Evolutionary conservation across 2,888 invertebrate genomes (phyloP).

Genomic region (Linhomoeus sp.): DNA sequence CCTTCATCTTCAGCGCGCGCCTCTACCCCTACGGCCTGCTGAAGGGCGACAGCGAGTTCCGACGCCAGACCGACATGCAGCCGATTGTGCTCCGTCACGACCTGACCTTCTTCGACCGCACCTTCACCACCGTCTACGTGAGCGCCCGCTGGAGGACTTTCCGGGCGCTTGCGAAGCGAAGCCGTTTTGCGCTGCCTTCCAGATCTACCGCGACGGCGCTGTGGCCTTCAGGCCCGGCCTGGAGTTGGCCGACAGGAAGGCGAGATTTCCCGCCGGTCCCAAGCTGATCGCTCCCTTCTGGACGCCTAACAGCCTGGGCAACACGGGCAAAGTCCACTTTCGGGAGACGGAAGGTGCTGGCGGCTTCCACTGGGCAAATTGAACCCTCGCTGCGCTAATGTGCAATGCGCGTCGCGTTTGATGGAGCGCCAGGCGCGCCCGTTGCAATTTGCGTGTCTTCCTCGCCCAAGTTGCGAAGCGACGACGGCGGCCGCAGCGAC

Average conservation of each 20-base stretch:
- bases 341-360: slow-evolving; percentile 19
- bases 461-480: too few relatives aligned
- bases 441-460: too few relatives aligned
- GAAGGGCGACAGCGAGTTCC: slow-evolving; percentile 13
- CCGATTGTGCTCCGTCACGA: slow-evolving; percentile 14
- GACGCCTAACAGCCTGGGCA: slow-evolving; percentile 10
- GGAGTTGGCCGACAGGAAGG: neutral
- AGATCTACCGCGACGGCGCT: slow-evolving; percentile 20
- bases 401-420: too few relatives aligned
- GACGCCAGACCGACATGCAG: slow-evolving; percentile 1
- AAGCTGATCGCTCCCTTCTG: slow-evolving; percentile 23
- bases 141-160: too few relatives aligned
- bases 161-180: too few relatives aligned
- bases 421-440: too few relatives aligned
- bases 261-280: slow-evolving; percentile 7
- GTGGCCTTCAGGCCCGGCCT: slow-evolving; percentile 10
- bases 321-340: slow-evolving; percentile 17
- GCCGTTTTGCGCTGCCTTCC: neutral
- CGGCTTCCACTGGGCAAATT: too few relatives aligned
- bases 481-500: too few relatives aligned
- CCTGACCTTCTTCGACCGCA: slow-evolving; percentile 15
- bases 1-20: slow-evolving; percentile 25
- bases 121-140: slow-evolving; percentile 18
- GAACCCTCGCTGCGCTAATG: too few relatives aligned
- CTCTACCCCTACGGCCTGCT: slow-evolving; percentile 21